Evolutionary conservation across 2,113 vertebrate species (phyloP).

Genomic region (Bos javanicus): DNA sequence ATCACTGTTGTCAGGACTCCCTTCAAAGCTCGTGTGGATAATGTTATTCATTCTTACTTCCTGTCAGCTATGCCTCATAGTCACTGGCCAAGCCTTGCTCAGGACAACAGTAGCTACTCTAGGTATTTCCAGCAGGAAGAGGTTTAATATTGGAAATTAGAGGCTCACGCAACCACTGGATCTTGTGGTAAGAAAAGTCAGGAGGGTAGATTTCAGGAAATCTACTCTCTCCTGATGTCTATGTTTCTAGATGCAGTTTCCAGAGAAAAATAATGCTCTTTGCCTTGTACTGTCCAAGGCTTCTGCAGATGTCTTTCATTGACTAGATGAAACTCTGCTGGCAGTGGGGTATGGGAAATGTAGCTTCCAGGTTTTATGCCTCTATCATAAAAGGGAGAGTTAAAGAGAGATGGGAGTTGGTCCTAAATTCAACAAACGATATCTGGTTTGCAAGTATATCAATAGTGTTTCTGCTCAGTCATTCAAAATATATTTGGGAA

Average conservation of each 20-base stretch:
- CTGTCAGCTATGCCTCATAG: background rate
- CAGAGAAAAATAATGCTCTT: constrained; percentile 6
- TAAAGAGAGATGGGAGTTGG: background rate
- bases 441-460: background rate
- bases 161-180: background rate
- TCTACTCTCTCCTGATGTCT: background rate
- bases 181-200: background rate
- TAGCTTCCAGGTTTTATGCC: background rate
- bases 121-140: background rate
- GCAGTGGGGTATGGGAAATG: background rate
- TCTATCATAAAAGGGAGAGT: background rate
- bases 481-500: constrained; percentile 15
- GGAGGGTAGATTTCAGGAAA: background rate
- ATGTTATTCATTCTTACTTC: background rate
- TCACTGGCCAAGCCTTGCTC: background rate
- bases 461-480: background rate
- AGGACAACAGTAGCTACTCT: background rate
- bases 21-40: background rate
- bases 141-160: background rate
- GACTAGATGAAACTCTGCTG: background rate
- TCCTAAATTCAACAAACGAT: background rate
- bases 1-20: background rate
- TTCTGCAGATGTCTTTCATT: background rate
- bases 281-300: background rate
- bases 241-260: background rate